phyloP scores from a whole-genome alignment of 2,113 vertebrate species.

The Pseudolaguvia tuberculata region DNA sequence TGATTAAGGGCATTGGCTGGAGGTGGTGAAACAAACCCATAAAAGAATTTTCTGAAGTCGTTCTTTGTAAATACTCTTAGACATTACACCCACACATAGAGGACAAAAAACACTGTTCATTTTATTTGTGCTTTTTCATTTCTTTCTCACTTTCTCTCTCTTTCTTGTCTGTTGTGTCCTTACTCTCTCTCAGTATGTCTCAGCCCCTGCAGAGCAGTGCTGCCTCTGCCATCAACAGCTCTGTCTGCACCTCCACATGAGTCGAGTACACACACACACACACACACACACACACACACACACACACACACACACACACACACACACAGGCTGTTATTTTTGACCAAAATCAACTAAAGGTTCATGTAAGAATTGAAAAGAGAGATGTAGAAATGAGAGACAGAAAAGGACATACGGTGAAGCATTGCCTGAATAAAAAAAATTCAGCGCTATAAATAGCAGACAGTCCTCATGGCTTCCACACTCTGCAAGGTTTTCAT shows the following conservation, averaged over 20 bases:
- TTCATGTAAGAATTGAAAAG: slow-evolving; percentile 7
- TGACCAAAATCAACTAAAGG: slow-evolving; percentile 37
- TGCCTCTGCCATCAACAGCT: slow-evolving; percentile 24
- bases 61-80: slow-evolving; percentile 1
- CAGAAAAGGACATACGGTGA: slow-evolving; percentile 24
- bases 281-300: not conserved
- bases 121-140: not conserved
- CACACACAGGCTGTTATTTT: slow-evolving; percentile 38
- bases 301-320: slow-evolving; percentile 10
- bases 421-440: slow-evolving; percentile 42
- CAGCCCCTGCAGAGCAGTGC: slow-evolving; percentile 21
- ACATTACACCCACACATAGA: not conserved
- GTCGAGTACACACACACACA: not conserved
- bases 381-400: not conserved
- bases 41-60: slow-evolving; percentile 3
- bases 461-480: slow-evolving; percentile 56
- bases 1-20: slow-evolving; percentile 18
- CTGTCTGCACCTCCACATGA: slow-evolving; percentile 42
- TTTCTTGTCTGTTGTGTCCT: not conserved
- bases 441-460: slow-evolving; percentile 71
- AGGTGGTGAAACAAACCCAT: slow-evolving; percentile 34
- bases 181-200: not conserved
- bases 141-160: not conserved
- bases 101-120: not conserved
- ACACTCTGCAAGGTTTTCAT: slow-evolving; percentile 56